A percentile compares a stretch with the other conserved stretches of the same genome.
phyloP scores from a whole-genome alignment of 2,113 vertebrate species.

The Eretmochelys imbricata region DNA sequence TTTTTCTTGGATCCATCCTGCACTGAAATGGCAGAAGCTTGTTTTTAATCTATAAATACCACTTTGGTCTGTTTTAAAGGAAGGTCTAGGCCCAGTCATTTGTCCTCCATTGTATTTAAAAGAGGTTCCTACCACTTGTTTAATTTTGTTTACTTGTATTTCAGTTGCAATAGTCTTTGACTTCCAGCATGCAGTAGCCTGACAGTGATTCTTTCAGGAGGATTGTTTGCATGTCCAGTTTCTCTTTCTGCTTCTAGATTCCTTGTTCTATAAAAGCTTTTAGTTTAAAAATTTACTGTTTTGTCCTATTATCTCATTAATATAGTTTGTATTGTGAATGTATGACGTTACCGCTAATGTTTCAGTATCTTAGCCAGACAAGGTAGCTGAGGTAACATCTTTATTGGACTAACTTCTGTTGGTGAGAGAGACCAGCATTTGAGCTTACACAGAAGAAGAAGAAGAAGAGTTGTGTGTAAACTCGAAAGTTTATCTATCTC shows the following conservation, averaged over 20 bases:
- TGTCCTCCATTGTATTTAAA: background rate
- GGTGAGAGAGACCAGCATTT: background rate
- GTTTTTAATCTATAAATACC: background rate
- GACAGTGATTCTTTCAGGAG: background rate
- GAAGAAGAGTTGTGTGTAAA: background rate
- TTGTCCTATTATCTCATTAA: background rate
- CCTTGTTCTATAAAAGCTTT: background rate
- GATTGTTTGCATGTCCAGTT: fast-evolving
- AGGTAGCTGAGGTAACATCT: background rate
- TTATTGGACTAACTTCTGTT: background rate
- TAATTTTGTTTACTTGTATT: background rate
- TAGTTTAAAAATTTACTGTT: background rate
- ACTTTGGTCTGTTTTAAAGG: background rate
- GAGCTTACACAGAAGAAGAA: background rate
- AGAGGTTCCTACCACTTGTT: background rate
- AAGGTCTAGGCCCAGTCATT: background rate
- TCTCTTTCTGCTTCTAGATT: background rate
- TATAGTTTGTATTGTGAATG: background rate
- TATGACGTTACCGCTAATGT: fast-evolving
- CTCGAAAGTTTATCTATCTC: background rate
- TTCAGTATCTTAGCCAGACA: background rate
- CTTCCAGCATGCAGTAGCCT: background rate
- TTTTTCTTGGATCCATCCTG: background rate
- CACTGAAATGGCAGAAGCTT: background rate
- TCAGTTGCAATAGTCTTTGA: background rate